Conservation (phyloP, 2,888 invertebrate species). For the Lypha dubia region DNA sequence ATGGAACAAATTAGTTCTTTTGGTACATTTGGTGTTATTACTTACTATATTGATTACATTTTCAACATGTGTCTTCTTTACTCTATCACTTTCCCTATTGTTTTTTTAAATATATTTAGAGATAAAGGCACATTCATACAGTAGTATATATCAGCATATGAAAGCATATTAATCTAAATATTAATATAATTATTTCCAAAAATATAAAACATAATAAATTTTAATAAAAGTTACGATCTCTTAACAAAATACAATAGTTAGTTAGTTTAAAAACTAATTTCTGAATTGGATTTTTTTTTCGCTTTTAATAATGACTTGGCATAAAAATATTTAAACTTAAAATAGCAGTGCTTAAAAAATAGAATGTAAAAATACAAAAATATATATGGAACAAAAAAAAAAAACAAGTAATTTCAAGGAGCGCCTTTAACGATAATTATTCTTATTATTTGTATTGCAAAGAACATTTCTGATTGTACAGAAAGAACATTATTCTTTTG, state of each 20-base stretch:
- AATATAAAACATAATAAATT: not conserved
- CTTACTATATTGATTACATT: too few relatives aligned
- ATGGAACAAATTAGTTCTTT: too few relatives aligned
- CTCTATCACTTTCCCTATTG: too few relatives aligned
- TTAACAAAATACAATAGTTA: slow-evolving; percentile 10
- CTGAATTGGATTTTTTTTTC: not conserved
- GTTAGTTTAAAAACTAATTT: slow-evolving; percentile 10
- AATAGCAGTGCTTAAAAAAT: slow-evolving; percentile 38
- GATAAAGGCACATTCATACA: too few relatives aligned
- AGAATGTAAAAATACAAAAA: not conserved
- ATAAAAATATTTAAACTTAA: slow-evolving; percentile 52
- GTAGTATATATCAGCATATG: too few relatives aligned
- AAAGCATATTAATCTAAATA: too few relatives aligned
- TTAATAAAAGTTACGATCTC: not conserved
- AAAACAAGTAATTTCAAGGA: slow-evolving; percentile 57
- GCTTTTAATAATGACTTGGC: slow-evolving; percentile 43
- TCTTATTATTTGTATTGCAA: slow-evolving; percentile 41
- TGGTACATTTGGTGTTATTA: too few relatives aligned
- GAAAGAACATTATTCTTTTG: slow-evolving; percentile 41
- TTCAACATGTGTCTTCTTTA: too few relatives aligned
- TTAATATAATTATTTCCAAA: too few relatives aligned
- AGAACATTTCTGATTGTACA: slow-evolving; percentile 29
- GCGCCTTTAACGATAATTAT: slow-evolving; percentile 58
- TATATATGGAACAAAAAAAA: not conserved
- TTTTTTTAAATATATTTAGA: too few relatives aligned